A percentile compares a stretch with the other conserved stretches of the same genome.
Conservation (phyloP, 2,888 invertebrate species). For the Drosophila greeni region DNA sequence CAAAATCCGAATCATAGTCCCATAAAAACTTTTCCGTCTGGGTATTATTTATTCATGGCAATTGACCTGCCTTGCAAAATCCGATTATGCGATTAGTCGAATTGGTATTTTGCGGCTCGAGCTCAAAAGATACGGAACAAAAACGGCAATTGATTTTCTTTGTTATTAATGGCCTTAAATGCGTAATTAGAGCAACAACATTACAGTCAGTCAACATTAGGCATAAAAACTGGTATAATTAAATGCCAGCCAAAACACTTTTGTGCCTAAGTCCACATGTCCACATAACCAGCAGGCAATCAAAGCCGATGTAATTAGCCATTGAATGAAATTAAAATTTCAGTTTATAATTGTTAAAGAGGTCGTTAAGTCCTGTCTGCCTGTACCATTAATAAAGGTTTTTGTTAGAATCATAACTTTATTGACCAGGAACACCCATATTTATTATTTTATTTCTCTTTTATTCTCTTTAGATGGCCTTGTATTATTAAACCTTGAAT, state of each 20-base stretch:
- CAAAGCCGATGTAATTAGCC: conserved; percentile 8
- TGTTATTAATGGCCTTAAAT: conserved; percentile 22
- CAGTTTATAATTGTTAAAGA: conserved; percentile 23
- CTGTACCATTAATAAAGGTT: neutral
- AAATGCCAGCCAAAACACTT: conserved; percentile 6
- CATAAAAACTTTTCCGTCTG: neutral
- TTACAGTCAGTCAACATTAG: conserved; percentile 4
- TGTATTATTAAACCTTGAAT: neutral
- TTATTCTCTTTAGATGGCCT: neutral
- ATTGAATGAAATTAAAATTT: neutral
- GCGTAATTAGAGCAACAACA: conserved; percentile 17
- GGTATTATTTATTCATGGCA: conserved; percentile 22
- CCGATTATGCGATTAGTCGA: conserved; percentile 30
- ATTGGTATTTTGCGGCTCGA: conserved; percentile 22
- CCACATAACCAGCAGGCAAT: conserved; percentile 19
- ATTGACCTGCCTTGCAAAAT: conserved; percentile 29
- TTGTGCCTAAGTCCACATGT: conserved; percentile 6
- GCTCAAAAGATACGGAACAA: conserved; percentile 1
- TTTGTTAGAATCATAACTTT: neutral
- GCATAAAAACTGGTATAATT: conserved; percentile 14
- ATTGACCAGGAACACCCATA: neutral
- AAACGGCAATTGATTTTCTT: conserved; percentile 12
- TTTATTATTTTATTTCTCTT: neutral
- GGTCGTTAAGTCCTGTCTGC: neutral
- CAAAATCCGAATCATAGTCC: neutral